Conservation (phyloP, 2,888 invertebrate species). For the Conomelus anceps region DNA sequence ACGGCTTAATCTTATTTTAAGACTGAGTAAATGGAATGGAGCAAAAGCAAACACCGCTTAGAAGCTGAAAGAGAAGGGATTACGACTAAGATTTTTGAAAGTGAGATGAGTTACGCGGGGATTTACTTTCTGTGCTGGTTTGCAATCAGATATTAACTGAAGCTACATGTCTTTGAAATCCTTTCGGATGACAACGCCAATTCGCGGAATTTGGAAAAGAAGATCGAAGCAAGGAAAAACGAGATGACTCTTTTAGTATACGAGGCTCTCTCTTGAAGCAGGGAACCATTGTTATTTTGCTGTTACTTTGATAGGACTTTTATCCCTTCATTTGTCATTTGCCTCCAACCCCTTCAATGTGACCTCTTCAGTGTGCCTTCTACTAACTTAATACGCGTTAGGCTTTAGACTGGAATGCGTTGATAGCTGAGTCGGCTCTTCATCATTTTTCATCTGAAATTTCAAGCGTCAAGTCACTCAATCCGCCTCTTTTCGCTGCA, state of each 20-base stretch:
- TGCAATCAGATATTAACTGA: background rate
- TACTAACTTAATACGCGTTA: background rate
- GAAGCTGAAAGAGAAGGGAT: background rate
- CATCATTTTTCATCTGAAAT: background rate
- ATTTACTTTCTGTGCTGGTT: background rate
- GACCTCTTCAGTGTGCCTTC: background rate
- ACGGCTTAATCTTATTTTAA: background rate
- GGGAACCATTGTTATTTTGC: background rate
- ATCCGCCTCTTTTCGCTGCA: background rate
- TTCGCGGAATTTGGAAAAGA: background rate
- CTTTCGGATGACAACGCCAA: background rate
- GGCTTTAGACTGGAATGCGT: background rate
- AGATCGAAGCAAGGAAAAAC: background rate
- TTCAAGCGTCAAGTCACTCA: background rate
- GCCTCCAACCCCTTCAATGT: background rate
- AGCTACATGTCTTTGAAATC: background rate
- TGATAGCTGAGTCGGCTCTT: background rate
- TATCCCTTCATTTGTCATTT: background rate
- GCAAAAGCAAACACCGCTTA: background rate
- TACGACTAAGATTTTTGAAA: background rate
- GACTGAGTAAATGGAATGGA: background rate
- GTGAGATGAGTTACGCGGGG: background rate
- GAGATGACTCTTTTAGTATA: background rate
- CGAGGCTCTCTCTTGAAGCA: background rate
- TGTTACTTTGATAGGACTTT: background rate